These are phyloP conservation scores for Papilio xuthus DNA, from an alignment of 1,140 invertebrate genomes.

Conservation along the genomic window DNA sequence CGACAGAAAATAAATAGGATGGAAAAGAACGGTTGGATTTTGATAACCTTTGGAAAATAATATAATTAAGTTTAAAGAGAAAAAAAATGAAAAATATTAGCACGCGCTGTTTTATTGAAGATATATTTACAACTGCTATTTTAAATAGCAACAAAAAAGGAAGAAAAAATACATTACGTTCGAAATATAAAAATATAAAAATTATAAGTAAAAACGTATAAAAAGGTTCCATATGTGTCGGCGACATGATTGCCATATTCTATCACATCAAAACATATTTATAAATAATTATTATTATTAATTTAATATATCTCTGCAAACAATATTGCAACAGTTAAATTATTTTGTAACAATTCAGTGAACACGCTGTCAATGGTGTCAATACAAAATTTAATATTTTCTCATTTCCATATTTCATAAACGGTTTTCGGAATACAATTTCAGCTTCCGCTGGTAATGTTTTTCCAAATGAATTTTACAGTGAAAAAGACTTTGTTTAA, in stretches of 20 bases:
- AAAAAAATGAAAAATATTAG: too few species aligned
- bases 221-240: too few species aligned
- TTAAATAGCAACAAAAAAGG: too few species aligned
- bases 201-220: too few species aligned
- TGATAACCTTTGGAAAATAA: too few species aligned
- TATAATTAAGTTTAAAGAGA: too few species aligned
- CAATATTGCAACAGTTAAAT: background rate
- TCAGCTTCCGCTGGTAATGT: background rate
- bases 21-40: too few species aligned
- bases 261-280: background rate
- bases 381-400: slow-evolving; percentile 8
- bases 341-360: background rate
- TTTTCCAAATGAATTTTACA: background rate
- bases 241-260: background rate
- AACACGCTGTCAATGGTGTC: slow-evolving; percentile 1
- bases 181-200: too few species aligned
- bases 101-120: too few species aligned
- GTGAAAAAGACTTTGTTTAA: background rate
- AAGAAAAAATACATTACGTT: too few species aligned
- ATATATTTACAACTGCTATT: too few species aligned
- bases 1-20: too few species aligned
- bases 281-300: background rate
- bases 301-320: background rate
- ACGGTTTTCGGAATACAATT: slow-evolving; percentile 5
- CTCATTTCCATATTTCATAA: slow-evolving; percentile 14